Base-by-base conservation (phyloP, 1,140 invertebrate species). In the Aphaenogaster ashmeadi region DNA sequence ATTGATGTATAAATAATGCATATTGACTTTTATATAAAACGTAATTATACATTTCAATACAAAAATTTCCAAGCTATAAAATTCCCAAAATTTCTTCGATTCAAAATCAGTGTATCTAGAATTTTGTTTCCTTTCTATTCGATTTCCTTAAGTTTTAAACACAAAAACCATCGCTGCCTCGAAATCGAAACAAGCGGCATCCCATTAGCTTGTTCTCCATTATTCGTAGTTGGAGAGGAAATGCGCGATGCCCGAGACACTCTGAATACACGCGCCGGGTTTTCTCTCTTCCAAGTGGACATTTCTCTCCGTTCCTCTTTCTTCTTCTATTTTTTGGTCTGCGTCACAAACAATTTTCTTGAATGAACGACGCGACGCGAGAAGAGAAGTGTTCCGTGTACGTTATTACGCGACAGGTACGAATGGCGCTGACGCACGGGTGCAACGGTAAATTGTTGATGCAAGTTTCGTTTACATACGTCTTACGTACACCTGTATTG, bases 371-470 rank as follows among this genome's bases (percentile, higher is more conserved):
- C n/a, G 2, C 56, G n/a, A 60, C 58, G 18, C 64, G 69, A 50
- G n/a, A 0, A 36, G 62, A 67, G 18, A 15, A 13, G 52, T 54
- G 74, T 87, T 69, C 62, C 71, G 77, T 66, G 54, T 58, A 71
- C 58, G 77, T 72, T 72, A 72, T 85, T 41, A 15, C 36, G 9
- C 62, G 88, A 74, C 88, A 74, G 77, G 38, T 90, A 90, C 89
- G 88, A 87, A 87, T 72, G 84, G 44, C 54, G 67, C 50, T 74
- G 69, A 71, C 67, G 74, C 54, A 58, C 38, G n/a, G 21, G 8
- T 3, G 69, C 41, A 62, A 74, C 11, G 54, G 33, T 62, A 75
- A 75, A 84, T 84, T 84, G 80, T 84, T 83, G 79, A 81, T 56
- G 80, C 44, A 36, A 60, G 69, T 80, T 38, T 58, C 67, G 54